phyloP scores from a whole-genome alignment of 2,888 invertebrate genomes.

The Hypomecis punctinalis region DNA sequence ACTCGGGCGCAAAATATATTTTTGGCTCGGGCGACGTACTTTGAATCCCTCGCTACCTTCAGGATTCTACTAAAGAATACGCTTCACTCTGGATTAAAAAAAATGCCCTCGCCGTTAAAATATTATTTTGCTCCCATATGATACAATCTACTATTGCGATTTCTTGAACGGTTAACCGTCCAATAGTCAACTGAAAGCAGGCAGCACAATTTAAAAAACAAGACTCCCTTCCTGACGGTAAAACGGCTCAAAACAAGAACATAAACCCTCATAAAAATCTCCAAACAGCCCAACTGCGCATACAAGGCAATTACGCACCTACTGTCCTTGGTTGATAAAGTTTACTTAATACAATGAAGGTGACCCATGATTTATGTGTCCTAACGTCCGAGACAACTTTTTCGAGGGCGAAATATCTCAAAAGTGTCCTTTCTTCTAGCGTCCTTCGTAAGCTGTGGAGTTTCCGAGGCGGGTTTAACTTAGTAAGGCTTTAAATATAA shows the following conservation, averaged over 20 bases:
- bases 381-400: slow-evolving; percentile 70
- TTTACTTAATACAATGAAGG: slow-evolving; percentile 60
- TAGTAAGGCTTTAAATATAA: slow-evolving; percentile 79
- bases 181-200: too few species aligned
- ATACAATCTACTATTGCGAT: too few species aligned
- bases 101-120: too few species aligned
- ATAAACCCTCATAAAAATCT: slow-evolving; percentile 19
- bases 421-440: slow-evolving; percentile 70
- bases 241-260: slow-evolving; percentile 16
- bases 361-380: slow-evolving; percentile 72
- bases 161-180: too few species aligned
- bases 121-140: too few species aligned
- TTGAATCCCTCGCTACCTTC: too few species aligned
- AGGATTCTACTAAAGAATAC: too few species aligned
- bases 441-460: slow-evolving; percentile 70
- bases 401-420: slow-evolving; percentile 75
- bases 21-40: too few species aligned
- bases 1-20: too few species aligned
- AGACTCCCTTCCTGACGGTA: too few species aligned
- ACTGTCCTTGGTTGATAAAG: slow-evolving; percentile 52
- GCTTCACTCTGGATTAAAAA: too few species aligned
- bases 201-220: too few species aligned
- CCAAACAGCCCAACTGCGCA: slow-evolving; percentile 29
- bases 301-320: slow-evolving; percentile 40
- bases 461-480: slow-evolving; percentile 74